phyloP scores from a whole-genome alignment of 1,140 invertebrate species.

The Cherax destructor region DNA sequence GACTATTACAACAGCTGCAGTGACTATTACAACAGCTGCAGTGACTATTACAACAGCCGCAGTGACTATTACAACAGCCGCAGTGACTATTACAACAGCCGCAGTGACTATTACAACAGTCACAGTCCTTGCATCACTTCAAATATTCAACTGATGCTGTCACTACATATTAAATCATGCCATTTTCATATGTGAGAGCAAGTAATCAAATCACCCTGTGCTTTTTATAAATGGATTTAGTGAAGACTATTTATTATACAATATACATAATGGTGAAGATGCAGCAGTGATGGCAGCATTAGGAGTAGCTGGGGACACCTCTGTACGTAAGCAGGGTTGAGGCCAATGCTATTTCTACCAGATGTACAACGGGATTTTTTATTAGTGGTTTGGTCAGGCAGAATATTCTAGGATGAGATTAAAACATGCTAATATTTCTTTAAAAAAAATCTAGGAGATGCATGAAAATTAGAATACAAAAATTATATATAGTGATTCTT shows the following conservation, averaged over 20 bases:
- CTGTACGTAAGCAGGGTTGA: not conserved
- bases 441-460: slow-evolving; percentile 1
- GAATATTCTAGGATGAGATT: slow-evolving; percentile 1
- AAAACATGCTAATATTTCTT: slow-evolving; percentile 26
- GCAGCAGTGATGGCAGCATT: not conserved
- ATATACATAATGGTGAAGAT: not conserved
- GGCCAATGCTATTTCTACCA: slow-evolving; percentile 13
- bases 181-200: not conserved
- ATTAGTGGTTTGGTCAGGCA: slow-evolving; percentile 17
- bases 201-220: not conserved
- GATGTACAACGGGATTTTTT: not conserved
- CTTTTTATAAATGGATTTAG: not conserved
- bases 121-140: not conserved
- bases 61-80: too few relatives aligned
- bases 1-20: too few relatives aligned
- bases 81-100: too few relatives aligned
- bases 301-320: not conserved
- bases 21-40: too few relatives aligned
- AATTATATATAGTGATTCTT: slow-evolving; percentile 1
- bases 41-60: not conserved
- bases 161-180: not conserved
- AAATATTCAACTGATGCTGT: not conserved
- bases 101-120: not conserved
- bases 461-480: slow-evolving; percentile 2
- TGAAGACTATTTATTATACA: not conserved